Evolutionary conservation across 2,113 vertebrate genomes (phyloP).

Genomic region (Copsychus sechellarum): DNA sequence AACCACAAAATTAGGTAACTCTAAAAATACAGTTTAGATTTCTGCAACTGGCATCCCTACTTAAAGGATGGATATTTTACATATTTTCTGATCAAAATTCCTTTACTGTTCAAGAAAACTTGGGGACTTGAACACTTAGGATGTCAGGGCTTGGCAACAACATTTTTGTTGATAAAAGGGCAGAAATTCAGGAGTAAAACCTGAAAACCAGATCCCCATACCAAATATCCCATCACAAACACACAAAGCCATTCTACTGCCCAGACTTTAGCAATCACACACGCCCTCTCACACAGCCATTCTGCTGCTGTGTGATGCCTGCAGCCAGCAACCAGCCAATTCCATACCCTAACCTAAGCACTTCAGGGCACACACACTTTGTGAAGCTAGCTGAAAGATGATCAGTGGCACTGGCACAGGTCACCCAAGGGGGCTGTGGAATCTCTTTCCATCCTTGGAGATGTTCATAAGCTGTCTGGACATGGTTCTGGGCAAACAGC

Average conservation of each 20-base stretch:
- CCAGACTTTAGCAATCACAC: background rate
- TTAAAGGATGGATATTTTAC: background rate
- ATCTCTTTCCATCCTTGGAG: background rate
- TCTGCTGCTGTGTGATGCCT: background rate
- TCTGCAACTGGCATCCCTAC: background rate
- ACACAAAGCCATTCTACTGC: background rate
- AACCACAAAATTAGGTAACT: background rate
- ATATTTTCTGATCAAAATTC: background rate
- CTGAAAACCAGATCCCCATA: background rate
- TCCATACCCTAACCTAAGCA: background rate
- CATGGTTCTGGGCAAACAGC: accelerated
- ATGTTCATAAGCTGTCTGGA: background rate
- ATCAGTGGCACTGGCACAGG: background rate
- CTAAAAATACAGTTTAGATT: background rate
- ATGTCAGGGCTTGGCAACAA: background rate
- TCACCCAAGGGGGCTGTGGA: background rate
- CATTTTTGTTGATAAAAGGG: background rate
- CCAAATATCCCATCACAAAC: background rate
- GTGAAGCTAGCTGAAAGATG: background rate
- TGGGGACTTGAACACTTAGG: background rate
- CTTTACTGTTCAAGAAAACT: background rate
- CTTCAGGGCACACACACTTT: background rate
- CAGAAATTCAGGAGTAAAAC: background rate
- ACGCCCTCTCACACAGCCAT: background rate
- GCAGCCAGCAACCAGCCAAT: background rate